Evolutionary conservation across 2,888 invertebrate genomes (phyloP), one percentile per base, ranked within the genome.

Genomic region (Scaptomyza flava): DNA sequence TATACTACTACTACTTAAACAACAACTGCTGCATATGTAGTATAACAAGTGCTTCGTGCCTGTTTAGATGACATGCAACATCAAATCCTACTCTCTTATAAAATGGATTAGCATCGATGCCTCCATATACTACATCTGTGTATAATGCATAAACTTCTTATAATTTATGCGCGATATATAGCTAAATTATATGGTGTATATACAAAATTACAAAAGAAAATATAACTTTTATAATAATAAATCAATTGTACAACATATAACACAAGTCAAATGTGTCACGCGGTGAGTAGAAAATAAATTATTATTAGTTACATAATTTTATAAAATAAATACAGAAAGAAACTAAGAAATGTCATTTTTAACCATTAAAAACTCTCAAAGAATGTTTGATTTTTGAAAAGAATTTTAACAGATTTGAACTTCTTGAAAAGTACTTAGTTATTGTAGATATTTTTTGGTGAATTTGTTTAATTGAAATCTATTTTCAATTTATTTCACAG

Each of bases 181-280:
- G 72, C 57, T n/a, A 66, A 79, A 78, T 50, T 64, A 81, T 87
- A 62, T 78, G 75, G 54, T 81, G 75, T 80, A 77, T 83, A 83
- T 73, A 79, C 30, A 78, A 59, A 31, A 52, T 51, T 43, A 58
- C 51, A 27, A 47, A 46, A 6, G 45, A 38, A 45, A 58, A 48
- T n/a, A 46, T n/a, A 38, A 11, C 30, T 11, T 60, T 17, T 61
- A 48, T 53, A 65, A 47, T 52, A 45, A 45, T 36, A 72, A 72
- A 61, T 66, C 64, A 80, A 83, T 81, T 89, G 75, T 87, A 85
- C 81, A 87, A 85, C 79, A 81, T 68, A 63, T 77, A 77, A 77
- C 65, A 62, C 76, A 87, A 83, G 83, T 90, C 90, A 91, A 91
- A 87, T 84, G 84, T 91, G 91, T 91, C 91, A 91, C 91, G 91